Base-by-base conservation (phyloP, 2,888 invertebrate species). In the Tetranychus piercei region DNA sequence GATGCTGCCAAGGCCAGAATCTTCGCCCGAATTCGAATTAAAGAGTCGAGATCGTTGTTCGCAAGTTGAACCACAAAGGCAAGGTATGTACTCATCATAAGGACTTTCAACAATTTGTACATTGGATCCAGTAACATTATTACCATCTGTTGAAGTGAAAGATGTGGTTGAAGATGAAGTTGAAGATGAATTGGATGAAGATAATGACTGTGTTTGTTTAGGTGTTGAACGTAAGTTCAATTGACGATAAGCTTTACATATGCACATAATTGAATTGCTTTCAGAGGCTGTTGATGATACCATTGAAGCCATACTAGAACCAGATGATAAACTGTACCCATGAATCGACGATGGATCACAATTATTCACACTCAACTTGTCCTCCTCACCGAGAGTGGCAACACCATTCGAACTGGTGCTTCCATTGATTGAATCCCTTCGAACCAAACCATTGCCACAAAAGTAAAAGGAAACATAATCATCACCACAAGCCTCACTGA, bases 171-270 rank as follows among this genome's bases (percentile, higher is more conserved):
- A 55, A 11, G 55, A 55, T 11, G 55, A 55, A 15, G 55, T 55
- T 55, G 55, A 55, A 11, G 55, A 55, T 55, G 55, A 55, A 11
- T 9, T 11, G 55, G 55, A 55, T 11, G 55, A 55, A 6, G 55
- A 55, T 11, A 15, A 6, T 69, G 69, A 69, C 22, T 69, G 69
- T n/a, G 20, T 22, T 22, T 69, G 69, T 11, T 11, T 18, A 22
- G 69, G 23, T 20, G 20, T 69, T 69, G 69, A 69, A 11, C 69
- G 20, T 69, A 22, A 23, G 20, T 23, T 69, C 69, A 69, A 69
- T 20, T 69, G 69, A 20, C 69, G 69, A 23, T 69, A 69, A 69
- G 69, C 69, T 69, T 23, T 69, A 69, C 69, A 69, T 69, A 69
- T 69, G 22, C 69, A 69, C 20, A 23, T 69, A 23, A 69, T 23